Conservation (phyloP, 2,888 invertebrate species). For the Lasioglossum villosulum region DNA sequence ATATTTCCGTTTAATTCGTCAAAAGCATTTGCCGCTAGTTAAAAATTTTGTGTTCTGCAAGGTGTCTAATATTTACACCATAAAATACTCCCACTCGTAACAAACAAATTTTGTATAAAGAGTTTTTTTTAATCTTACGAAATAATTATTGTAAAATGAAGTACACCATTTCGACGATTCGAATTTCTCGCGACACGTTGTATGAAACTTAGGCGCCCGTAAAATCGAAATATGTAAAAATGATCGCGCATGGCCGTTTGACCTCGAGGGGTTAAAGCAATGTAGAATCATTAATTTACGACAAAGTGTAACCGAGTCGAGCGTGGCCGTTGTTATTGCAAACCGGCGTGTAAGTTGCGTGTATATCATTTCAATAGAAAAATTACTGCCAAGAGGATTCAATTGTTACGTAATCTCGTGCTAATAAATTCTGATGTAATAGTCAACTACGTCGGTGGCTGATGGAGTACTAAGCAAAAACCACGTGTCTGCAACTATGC, state of each 20-base stretch:
- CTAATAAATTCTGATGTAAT: neutral
- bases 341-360: neutral
- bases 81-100: neutral
- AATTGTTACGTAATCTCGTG: neutral
- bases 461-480: neutral
- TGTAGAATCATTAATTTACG: constrained; percentile 2
- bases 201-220: neutral
- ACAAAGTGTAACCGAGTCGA: neutral
- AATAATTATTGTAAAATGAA: neutral
- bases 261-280: neutral
- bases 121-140: neutral
- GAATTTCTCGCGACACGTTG: too few species aligned
- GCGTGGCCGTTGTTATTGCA: neutral
- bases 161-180: neutral
- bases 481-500: neutral
- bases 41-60: neutral
- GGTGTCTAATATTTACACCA: neutral
- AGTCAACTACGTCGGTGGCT: neutral
- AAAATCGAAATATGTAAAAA: neutral
- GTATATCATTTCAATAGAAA: neutral
- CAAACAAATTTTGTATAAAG: neutral
- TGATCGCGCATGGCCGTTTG: neutral
- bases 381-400: neutral
- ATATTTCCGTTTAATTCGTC: neutral
- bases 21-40: neutral